Conservation (phyloP, 2,888 invertebrate genomes). For the Antheraea assamensis region DNA sequence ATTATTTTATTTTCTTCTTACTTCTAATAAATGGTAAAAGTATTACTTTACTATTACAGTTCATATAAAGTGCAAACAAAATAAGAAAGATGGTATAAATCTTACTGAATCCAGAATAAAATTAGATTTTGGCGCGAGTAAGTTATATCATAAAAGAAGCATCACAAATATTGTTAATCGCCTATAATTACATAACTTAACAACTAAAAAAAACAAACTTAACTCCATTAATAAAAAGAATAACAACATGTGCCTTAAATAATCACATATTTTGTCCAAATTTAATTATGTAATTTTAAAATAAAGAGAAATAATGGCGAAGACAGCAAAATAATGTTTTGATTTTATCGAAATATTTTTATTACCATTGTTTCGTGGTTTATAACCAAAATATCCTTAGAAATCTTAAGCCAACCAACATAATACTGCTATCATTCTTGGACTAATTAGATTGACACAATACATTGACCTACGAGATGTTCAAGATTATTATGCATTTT, state of each 20-base stretch:
- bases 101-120: no score
- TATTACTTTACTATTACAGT: not conserved
- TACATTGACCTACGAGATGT: not conserved
- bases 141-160: conserved; percentile 27
- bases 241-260: conserved; percentile 53
- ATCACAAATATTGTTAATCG: conserved; percentile 37
- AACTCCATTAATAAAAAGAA: conserved; percentile 49
- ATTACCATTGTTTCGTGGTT: not conserved
- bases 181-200: conserved; percentile 35
- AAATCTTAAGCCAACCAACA: not conserved
- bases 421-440: not conserved
- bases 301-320: not conserved
- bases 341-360: not conserved
- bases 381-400: not conserved
- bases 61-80: not conserved
- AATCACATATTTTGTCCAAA: conserved; percentile 38
- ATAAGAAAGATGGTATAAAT: not conserved
- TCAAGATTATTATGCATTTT: not conserved
- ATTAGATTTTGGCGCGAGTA: not conserved
- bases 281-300: not conserved
- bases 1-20: not conserved
- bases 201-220: conserved; percentile 63
- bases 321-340: not conserved
- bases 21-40: not conserved
- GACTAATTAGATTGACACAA: not conserved